These are phyloP conservation scores for Phylloscopus whistleri DNA, from an alignment of 2,113 vertebrate genomes.

Conservation along the genomic window DNA sequence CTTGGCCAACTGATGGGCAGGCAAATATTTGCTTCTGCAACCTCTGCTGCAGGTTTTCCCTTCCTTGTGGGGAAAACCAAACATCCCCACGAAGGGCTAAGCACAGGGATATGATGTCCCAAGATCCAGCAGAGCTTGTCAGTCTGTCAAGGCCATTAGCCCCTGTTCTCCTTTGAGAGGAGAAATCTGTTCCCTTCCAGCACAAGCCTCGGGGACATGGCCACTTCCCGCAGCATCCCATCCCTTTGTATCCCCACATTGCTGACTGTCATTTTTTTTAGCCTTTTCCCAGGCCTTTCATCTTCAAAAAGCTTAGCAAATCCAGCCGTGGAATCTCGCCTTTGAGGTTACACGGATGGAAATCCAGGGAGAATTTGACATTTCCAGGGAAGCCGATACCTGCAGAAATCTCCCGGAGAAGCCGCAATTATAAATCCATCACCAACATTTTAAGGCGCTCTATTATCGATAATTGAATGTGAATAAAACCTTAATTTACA, in stretches of 20 bases:
- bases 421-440: background rate
- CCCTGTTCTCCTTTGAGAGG: background rate
- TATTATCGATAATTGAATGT: constrained; percentile 26
- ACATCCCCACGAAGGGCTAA: background rate
- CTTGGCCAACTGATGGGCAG: background rate
- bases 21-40: background rate
- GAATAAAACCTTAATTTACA: constrained; percentile 29
- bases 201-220: background rate
- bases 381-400: background rate
- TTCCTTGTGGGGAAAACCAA: background rate
- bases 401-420: background rate
- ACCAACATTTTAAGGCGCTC: background rate
- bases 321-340: background rate
- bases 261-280: constrained; percentile 7
- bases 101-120: background rate
- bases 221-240: background rate
- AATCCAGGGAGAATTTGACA: background rate
- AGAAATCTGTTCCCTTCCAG: background rate
- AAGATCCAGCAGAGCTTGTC: background rate
- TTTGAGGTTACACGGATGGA: background rate
- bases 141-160: constrained; percentile 1
- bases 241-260: background rate
- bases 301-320: constrained; percentile 50
- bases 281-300: constrained; percentile 45
- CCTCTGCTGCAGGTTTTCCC: background rate